These are phyloP conservation scores for Mirza zaza DNA, from an alignment of 2,113 vertebrate genomes.

Conservation along the genomic window DNA sequence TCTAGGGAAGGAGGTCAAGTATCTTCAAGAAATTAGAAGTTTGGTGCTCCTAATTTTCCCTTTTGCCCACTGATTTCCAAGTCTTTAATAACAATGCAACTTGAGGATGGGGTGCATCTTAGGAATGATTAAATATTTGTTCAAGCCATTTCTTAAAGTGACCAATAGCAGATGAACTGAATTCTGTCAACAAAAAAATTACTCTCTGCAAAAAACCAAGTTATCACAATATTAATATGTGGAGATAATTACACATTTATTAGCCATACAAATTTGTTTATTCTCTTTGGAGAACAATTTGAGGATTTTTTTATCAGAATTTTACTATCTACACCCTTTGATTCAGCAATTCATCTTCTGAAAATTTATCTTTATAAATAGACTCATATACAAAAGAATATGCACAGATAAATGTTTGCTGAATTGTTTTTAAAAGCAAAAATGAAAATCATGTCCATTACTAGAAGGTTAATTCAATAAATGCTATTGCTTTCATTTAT, in stretches of 20 bases:
- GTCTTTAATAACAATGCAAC: background rate
- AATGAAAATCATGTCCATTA: background rate
- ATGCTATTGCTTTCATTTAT: background rate
- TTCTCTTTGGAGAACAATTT: background rate
- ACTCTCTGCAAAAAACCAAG: background rate
- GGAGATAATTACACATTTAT: background rate
- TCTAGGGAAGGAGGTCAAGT: background rate
- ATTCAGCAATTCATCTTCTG: background rate
- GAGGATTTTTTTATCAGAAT: background rate
- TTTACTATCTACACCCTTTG: background rate
- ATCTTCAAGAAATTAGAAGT: background rate
- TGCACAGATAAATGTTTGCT: background rate
- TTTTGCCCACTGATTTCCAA: background rate
- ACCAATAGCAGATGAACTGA: conserved; percentile 4
- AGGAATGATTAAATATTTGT: conserved; percentile 35
- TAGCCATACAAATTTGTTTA: background rate
- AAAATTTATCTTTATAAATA: conserved; percentile 8
- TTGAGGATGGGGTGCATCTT: background rate
- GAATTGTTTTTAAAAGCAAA: background rate
- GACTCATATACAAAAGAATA: background rate
- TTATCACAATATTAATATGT: background rate
- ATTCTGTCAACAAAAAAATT: background rate
- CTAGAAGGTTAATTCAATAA: background rate
- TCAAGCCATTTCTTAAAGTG: background rate
- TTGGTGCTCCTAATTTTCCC: background rate